Evolutionary conservation across 2,888 invertebrate species (phyloP).

Genomic region (Lapara coniferarum): DNA sequence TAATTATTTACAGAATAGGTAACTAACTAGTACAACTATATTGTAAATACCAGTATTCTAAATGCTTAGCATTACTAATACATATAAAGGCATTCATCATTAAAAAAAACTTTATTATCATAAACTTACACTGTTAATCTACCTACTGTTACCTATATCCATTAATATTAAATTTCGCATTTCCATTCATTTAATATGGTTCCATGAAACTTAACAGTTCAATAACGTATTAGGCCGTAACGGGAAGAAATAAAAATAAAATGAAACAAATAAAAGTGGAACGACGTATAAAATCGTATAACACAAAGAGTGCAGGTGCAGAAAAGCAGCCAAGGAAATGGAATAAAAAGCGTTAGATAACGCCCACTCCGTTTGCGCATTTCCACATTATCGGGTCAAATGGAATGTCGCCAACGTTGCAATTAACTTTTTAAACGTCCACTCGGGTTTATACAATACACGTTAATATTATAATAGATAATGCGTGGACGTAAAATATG

Average conservation of each 20-base stretch:
- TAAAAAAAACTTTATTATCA: too few relatives aligned
- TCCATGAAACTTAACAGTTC: not conserved
- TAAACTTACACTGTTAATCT: too few relatives aligned
- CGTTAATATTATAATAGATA: slow-evolving; percentile 36
- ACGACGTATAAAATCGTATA: slow-evolving; percentile 21
- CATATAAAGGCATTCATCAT: too few relatives aligned
- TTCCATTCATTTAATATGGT: not conserved
- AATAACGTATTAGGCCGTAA: slow-evolving; percentile 24
- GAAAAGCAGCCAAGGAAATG: slow-evolving; percentile 33
- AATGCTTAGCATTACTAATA: too few relatives aligned
- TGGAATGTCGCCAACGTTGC: slow-evolving; percentile 50
- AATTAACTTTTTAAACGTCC: slow-evolving; percentile 52
- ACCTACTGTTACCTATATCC: too few relatives aligned
- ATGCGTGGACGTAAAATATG: not conserved
- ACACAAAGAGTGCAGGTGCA: slow-evolving; percentile 41
- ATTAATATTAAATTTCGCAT: not conserved
- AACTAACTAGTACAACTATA: too few relatives aligned
- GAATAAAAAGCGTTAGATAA: slow-evolving; percentile 40
- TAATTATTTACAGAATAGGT: too few relatives aligned
- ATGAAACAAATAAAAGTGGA: slow-evolving; percentile 19
- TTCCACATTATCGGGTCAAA: slow-evolving; percentile 50
- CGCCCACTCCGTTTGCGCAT: slow-evolving; percentile 42
- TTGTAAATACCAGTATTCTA: too few relatives aligned
- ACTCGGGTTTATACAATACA: slow-evolving; percentile 37
- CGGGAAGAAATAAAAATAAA: slow-evolving; percentile 17